phyloP scores from a whole-genome alignment of 2,888 invertebrate genomes.

The Parochlus steinenii region DNA sequence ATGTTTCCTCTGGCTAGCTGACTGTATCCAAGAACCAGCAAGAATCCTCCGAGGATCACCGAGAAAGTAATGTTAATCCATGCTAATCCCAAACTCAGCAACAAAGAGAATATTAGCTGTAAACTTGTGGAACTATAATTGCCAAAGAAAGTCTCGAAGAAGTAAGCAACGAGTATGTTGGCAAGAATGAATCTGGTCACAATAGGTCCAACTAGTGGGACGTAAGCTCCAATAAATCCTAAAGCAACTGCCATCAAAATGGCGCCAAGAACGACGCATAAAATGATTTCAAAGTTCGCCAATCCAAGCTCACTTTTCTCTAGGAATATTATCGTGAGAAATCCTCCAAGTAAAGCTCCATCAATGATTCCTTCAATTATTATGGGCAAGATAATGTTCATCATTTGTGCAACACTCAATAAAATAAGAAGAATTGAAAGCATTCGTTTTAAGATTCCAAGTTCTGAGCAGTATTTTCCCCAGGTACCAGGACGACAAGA shows the following conservation, averaged over 20 bases:
- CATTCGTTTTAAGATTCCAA: neutral
- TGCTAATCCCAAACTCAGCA: neutral
- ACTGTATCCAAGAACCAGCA: neutral
- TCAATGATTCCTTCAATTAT: conserved; percentile 6
- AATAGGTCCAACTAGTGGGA: neutral
- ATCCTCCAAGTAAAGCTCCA: conserved; percentile 6
- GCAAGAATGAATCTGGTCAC: conserved; percentile 5
- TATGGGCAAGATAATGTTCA: conserved; percentile 5
- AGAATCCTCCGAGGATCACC: conserved; percentile 4
- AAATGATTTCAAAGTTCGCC: conserved; percentile 2
- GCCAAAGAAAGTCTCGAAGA: conserved; percentile 1
- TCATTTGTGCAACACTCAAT: neutral
- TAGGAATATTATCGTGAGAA: neutral
- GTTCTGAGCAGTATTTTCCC: neutral
- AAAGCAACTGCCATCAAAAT: neutral
- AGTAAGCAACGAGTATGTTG: neutral
- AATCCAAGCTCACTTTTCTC: neutral
- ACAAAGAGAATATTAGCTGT: neutral
- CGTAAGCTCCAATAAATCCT: neutral
- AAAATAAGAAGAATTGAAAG: neutral
- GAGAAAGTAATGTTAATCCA: conserved; percentile 1
- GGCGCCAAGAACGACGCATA: neutral
- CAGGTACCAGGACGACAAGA: conserved; percentile 6
- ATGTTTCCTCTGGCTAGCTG: conserved; percentile 4
- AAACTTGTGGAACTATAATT: neutral